Conservation (phyloP, 2,797 vertebrate species). For the Rhodeus uyekii region DNA sequence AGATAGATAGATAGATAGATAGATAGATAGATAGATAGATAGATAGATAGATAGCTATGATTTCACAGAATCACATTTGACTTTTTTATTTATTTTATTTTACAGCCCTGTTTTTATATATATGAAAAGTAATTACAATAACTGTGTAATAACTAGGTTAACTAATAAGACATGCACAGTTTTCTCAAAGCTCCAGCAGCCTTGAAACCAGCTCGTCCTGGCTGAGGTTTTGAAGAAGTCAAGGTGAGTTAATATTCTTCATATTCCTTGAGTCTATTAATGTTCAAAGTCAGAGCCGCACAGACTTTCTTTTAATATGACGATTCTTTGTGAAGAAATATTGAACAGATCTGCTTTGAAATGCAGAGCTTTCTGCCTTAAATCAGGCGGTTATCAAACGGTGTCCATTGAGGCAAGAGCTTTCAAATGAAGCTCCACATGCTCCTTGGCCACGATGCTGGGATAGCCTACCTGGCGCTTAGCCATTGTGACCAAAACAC, state of each 20-base stretch:
- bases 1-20: neutral
- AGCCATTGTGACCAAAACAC: conserved; percentile 18
- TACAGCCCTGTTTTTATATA: too few species aligned
- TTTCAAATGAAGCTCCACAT: conserved; percentile 11
- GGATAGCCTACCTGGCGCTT: neutral
- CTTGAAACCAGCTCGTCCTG: neutral
- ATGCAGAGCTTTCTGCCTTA: conserved; percentile 13
- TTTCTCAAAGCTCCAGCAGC: neutral
- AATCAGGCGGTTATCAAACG: conserved; percentile 13
- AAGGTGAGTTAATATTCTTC: conserved; percentile 22
- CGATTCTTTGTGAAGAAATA: conserved; percentile 37
- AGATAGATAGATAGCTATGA: neutral
- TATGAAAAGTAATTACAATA: too few species aligned
- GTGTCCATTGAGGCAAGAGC: neutral
- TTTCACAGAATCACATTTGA: too few species aligned
- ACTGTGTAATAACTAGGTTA: too few species aligned
- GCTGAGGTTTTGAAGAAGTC: neutral
- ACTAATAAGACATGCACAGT: neutral
- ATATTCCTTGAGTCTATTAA: conserved; percentile 1
- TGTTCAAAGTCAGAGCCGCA: conserved; percentile 30
- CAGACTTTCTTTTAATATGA: neutral
- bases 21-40: neutral
- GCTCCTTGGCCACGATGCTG: neutral
- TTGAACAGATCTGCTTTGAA: conserved; percentile 36
- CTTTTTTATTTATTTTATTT: too few species aligned